Evolutionary conservation across 1,140 invertebrate species (phyloP).

Genomic region (Procambarus virginalis): DNA sequence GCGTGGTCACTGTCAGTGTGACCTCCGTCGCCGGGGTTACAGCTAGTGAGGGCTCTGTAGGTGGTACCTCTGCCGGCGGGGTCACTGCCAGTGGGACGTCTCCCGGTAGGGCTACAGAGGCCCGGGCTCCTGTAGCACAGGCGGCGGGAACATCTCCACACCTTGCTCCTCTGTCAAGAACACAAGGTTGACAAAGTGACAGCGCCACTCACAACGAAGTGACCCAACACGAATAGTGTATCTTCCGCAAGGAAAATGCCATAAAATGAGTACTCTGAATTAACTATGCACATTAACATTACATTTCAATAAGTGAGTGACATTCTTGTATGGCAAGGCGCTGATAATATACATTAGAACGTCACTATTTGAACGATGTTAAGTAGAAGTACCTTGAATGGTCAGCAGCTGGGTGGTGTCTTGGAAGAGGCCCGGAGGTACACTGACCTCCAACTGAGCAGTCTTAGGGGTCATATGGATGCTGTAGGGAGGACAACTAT

Average conservation of each 20-base stretch:
- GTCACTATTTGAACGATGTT: not conserved
- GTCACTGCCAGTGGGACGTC: too few relatives aligned
- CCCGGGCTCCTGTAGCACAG: not conserved
- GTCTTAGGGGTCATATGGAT: not conserved
- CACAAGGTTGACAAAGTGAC: not conserved
- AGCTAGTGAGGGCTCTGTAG: too few relatives aligned
- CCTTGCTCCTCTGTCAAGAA: slow-evolving; percentile 11
- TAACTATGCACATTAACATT: too few relatives aligned
- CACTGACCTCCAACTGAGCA: not conserved
- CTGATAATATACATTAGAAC: too few relatives aligned
- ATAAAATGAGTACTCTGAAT: too few relatives aligned
- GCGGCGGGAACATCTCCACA: not conserved
- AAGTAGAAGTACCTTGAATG: slow-evolving; percentile 3
- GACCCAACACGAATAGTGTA: not conserved
- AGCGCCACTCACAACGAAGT: too few relatives aligned
- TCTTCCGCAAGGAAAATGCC: not conserved
- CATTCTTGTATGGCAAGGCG: too few relatives aligned
- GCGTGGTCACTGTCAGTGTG: too few relatives aligned
- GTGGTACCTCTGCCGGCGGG: too few relatives aligned
- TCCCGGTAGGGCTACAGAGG: not conserved
- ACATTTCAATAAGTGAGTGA: too few relatives aligned
- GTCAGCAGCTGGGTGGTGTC: slow-evolving; percentile 2
- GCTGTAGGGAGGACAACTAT: not conserved
- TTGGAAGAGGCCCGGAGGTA: not conserved
- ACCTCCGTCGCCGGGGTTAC: too few relatives aligned